Evolutionary conservation across 2,888 invertebrate species (phyloP), one percentile per base, ranked within the genome.

Genomic region (Pristionchus arcanus): DNA sequence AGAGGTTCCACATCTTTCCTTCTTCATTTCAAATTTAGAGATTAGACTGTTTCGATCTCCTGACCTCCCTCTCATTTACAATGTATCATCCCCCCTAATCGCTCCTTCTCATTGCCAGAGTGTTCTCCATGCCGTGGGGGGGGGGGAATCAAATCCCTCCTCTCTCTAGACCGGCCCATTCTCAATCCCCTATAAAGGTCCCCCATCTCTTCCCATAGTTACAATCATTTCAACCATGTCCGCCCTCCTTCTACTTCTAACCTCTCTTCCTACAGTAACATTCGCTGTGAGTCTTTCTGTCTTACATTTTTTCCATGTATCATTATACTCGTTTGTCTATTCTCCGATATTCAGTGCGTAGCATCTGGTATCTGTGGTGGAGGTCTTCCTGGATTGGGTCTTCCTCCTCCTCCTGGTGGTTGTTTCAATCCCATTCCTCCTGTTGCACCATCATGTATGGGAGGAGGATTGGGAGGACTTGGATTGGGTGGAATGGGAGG

Each of bases 291-390:
- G 71, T 71, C n/a, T 16, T n/a, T 34, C 55, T 34, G 31, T 63
- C 2, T 15, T 11, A 13, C 16, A 42, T 7, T 16, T 7, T 37
- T 34, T 31, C 31, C 28, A 16, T 19, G 1, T 25, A 59, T 59
- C 59, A n/a, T 59, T 21, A 59, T 19, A 1, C 25, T 53, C 53
- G 53, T 53, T 53, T 53, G 11, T 55, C 55, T 55, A 59, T 5
- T 25, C 1, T 59, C 19, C 59, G 15, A 19, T 59, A 25, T 94
- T 87, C 90, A 94, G 94, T 94, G 94, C 89, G 90, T 94, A 21
- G 93, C 94, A 0, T 93, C 93, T n/a, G 94, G 94, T 74, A 92
- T 94, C 31, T 94, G 94, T 89, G 94, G 94, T 25, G 90, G 89
- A 16, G 90, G 90, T 31, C 81, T 89, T 15, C 91, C 91, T n/a